phyloP scores from a whole-genome alignment of 2,113 vertebrate genomes.

The Mesitornis unicolor region DNA sequence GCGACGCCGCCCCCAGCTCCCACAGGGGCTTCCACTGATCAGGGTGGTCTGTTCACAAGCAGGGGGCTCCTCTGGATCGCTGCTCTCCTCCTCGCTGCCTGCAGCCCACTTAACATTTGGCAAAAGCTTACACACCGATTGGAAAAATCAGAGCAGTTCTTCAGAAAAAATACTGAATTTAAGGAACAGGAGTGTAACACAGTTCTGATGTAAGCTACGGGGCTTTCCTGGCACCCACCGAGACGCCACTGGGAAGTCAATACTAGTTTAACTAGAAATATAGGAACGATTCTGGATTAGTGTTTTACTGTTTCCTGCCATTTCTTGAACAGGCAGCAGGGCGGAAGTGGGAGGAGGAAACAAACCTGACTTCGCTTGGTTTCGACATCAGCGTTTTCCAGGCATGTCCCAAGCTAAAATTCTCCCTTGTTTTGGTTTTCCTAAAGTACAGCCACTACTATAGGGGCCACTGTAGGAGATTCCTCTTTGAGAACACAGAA shows the following conservation, averaged over 20 bases:
- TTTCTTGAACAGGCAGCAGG: not conserved
- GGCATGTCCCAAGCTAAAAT: not conserved
- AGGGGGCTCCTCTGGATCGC: not conserved
- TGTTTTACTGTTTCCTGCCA: slow-evolving; percentile 8
- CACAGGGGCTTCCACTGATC: fast-evolving
- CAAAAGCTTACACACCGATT: slow-evolving; percentile 50
- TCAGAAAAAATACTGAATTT: not conserved
- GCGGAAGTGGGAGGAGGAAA: not conserved
- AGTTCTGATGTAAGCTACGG: not conserved
- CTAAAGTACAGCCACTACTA: slow-evolving; percentile 53
- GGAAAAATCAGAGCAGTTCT: slow-evolving; percentile 11
- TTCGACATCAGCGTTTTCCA: not conserved
- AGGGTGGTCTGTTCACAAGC: fast-evolving
- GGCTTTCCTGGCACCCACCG: not conserved
- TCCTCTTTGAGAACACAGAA: slow-evolving; percentile 42
- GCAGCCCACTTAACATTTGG: slow-evolving; percentile 46
- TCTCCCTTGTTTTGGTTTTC: slow-evolving; percentile 40
- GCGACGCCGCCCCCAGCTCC: not conserved
- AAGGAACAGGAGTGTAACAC: not conserved
- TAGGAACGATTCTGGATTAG: not conserved
- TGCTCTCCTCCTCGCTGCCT: not conserved
- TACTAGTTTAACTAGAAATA: slow-evolving; percentile 5
- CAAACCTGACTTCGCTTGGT: not conserved
- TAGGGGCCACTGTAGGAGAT: slow-evolving; percentile 55
- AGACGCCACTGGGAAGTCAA: not conserved